A percentile compares a stretch with the other conserved stretches of the same genome.
These are phyloP conservation scores for Rhincodon typus DNA, from an alignment of 2,797 vertebrate genomes.

Conservation along the genomic window DNA sequence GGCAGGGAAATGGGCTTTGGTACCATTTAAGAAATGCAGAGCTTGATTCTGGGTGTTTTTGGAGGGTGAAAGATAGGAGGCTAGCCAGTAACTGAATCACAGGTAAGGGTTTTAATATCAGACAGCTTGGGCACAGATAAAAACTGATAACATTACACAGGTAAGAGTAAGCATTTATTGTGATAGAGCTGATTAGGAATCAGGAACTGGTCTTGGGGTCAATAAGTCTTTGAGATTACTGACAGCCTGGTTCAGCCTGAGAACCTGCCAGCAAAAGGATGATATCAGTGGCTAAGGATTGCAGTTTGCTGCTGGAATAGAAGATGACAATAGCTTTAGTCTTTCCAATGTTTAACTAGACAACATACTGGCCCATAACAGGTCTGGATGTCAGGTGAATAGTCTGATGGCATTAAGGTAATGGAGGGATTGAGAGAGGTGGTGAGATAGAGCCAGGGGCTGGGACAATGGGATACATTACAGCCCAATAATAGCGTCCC, in stretches of 20 bases:
- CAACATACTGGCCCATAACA: background rate
- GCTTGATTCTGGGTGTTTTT: background rate
- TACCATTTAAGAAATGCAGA: background rate
- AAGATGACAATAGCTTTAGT: background rate
- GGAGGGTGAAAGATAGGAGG: background rate
- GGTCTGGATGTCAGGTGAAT: background rate
- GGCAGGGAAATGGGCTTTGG: background rate
- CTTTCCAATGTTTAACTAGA: background rate
- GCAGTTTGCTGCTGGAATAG: background rate
- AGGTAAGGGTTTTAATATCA: background rate
- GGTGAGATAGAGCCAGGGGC: background rate
- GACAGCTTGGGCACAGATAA: background rate
- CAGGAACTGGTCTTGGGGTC: background rate
- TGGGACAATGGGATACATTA: no score
- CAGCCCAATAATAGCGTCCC: no score
- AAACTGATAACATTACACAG: background rate
- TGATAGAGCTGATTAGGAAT: background rate
- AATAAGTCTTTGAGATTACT: background rate
- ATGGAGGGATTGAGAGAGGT: background rate
- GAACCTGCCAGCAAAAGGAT: background rate
- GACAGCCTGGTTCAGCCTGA: background rate
- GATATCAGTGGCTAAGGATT: background rate
- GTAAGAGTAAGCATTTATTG: background rate
- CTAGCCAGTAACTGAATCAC: background rate
- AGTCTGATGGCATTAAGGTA: background rate